A percentile compares a stretch with the other conserved stretches of the same genome.
Evolutionary conservation across 2,113 vertebrate genomes (phyloP).

Genomic region (Carettochelys insculpta): DNA sequence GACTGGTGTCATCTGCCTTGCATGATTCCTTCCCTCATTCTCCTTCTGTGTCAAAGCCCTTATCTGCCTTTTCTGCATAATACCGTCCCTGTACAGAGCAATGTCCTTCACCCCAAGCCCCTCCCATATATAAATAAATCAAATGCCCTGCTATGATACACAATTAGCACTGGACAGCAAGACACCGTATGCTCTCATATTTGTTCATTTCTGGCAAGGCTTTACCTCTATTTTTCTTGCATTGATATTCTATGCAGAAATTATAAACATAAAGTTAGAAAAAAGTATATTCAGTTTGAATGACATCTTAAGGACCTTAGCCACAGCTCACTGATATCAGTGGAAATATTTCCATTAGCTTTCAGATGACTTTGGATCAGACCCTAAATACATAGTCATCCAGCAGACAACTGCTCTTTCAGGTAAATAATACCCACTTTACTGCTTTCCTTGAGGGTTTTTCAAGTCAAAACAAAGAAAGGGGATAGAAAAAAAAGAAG

Average conservation of each 20-base stretch:
- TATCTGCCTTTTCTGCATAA: background rate
- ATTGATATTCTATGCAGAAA: slow-evolving; percentile 1
- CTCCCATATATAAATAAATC: background rate
- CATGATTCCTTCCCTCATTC: background rate
- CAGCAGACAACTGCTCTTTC: background rate
- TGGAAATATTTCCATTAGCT: slow-evolving; percentile 7
- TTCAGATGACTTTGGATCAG: background rate
- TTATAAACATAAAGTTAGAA: slow-evolving; percentile 1
- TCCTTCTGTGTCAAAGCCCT: background rate
- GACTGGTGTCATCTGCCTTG: background rate
- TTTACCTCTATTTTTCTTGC: slow-evolving; percentile 15
- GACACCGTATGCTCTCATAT: background rate
- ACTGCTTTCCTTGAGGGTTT: slow-evolving; percentile 13
- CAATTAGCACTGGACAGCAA: background rate
- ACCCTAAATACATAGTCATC: slow-evolving; percentile 32
- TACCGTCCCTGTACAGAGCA: background rate
- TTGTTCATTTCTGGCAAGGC: background rate
- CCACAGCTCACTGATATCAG: background rate
- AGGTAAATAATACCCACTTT: background rate
- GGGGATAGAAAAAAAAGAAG: slow-evolving; percentile 1
- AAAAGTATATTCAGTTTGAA: slow-evolving; percentile 31
- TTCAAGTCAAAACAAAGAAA: slow-evolving; percentile 47
- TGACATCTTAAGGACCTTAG: background rate
- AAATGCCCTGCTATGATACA: background rate
- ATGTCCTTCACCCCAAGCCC: no score